These are phyloP conservation scores for Phylloscopus whistleri DNA, from an alignment of 2,113 vertebrate genomes.

Conservation along the genomic window DNA sequence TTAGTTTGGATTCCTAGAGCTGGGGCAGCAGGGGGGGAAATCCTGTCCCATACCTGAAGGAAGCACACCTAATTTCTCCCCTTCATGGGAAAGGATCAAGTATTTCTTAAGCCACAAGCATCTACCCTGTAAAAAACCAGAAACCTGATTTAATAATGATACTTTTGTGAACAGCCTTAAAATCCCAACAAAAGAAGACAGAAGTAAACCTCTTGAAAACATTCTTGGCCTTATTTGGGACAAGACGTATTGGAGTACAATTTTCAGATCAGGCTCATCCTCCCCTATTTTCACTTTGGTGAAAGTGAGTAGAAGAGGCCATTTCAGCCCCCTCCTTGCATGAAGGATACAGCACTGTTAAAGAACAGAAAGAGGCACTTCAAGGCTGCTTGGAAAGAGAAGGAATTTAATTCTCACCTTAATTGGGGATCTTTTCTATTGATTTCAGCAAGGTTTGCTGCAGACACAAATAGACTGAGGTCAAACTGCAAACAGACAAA, in stretches of 20 bases:
- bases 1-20: background rate
- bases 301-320: background rate
- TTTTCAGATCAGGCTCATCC: background rate
- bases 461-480: background rate
- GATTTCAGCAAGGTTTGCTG: background rate
- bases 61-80: background rate
- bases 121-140: background rate
- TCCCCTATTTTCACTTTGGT: background rate
- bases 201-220: background rate
- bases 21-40: fast-evolving
- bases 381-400: background rate
- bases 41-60: background rate
- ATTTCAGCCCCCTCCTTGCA: background rate
- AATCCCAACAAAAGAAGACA: background rate
- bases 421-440: background rate
- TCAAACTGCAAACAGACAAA: background rate
- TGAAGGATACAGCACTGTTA: background rate
- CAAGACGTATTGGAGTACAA: background rate
- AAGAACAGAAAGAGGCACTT: background rate
- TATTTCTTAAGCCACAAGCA: background rate
- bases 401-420: background rate
- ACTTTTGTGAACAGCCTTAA: background rate
- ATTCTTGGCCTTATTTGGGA: background rate
- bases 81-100: background rate
- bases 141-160: background rate